These are phyloP conservation scores for Arremon aurantiirostris DNA, from an alignment of 2,797 vertebrate species.

Conservation along the genomic window DNA sequence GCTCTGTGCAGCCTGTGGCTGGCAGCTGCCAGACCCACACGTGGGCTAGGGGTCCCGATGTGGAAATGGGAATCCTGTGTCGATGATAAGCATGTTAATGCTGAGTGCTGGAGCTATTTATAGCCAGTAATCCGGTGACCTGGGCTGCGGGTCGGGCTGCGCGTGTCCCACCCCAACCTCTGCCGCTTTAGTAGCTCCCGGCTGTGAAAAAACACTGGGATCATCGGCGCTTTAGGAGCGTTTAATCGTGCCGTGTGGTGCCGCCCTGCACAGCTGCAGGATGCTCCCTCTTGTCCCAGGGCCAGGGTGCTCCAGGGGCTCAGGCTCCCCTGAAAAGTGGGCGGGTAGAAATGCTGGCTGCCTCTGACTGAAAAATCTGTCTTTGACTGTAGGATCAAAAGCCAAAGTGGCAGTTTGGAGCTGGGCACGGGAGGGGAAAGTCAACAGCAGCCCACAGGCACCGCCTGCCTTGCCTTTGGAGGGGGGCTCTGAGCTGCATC, in stretches of 20 bases:
- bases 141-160: not conserved
- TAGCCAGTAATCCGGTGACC: conserved; percentile 33
- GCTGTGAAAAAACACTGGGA: not conserved
- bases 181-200: not conserved
- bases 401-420: not conserved
- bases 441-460: not conserved
- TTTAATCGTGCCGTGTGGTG: rapidly evolving
- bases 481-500: rapidly evolving
- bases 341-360: rapidly evolving
- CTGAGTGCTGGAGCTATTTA: not conserved
- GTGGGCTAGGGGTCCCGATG: not conserved
- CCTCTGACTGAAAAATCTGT: not conserved
- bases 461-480: not conserved
- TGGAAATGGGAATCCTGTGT: not conserved
- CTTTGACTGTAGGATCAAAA: not conserved
- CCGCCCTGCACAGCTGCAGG: not conserved
- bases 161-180: not conserved
- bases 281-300: not conserved
- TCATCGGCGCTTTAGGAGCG: rapidly evolving
- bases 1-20: rapidly evolving
- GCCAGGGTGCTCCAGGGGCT: rapidly evolving
- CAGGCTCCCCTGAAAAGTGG: not conserved
- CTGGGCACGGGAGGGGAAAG: rapidly evolving
- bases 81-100: not conserved
- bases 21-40: not conserved